These are phyloP conservation scores for Nannoperca obscura DNA, from an alignment of 2,797 vertebrate species.

Conservation along the genomic window DNA sequence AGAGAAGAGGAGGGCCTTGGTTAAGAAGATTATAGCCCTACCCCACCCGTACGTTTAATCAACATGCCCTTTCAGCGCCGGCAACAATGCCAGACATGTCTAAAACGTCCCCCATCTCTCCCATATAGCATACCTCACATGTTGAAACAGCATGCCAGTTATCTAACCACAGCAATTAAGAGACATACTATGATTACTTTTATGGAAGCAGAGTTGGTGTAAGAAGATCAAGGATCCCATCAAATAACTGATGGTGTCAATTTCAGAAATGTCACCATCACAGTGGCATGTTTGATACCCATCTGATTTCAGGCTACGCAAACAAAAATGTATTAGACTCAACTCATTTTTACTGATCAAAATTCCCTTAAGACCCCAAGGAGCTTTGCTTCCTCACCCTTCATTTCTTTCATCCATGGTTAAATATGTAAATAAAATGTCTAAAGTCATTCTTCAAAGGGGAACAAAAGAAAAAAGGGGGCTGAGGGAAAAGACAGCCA, in stretches of 20 bases:
- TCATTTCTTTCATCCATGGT: conserved; percentile 97
- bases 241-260: conserved; percentile 44
- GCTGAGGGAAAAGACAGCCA: conserved; percentile 96
- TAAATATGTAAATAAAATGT: conserved; percentile 99
- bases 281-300: conserved; percentile 47
- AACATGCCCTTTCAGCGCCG: conserved; percentile 86
- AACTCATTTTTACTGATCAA: conserved; percentile 94
- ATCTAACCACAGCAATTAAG: conserved; percentile 65
- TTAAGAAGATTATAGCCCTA: conserved; percentile 88
- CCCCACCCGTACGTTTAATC: conserved; percentile 87
- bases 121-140: conserved; percentile 81
- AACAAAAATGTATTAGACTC: conserved; percentile 85
- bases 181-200: conserved; percentile 45
- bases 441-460: conserved; percentile 99
- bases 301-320: conserved; percentile 74
- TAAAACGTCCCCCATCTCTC: conserved; percentile 75
- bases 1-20: conserved; percentile 84
- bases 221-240: conserved; percentile 34
- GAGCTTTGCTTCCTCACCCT: conserved; percentile 90
- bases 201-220: conserved; percentile 25
- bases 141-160: conserved; percentile 72
- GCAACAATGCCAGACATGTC: conserved; percentile 85
- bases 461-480: conserved; percentile 98
- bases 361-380: conserved; percentile 90
- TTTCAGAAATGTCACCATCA: conserved; percentile 64